A percentile compares a stretch with the other conserved stretches of the same genome.
Conservation (phyloP, 1,140 invertebrate species). For the Ceratosolen solmsi region DNA sequence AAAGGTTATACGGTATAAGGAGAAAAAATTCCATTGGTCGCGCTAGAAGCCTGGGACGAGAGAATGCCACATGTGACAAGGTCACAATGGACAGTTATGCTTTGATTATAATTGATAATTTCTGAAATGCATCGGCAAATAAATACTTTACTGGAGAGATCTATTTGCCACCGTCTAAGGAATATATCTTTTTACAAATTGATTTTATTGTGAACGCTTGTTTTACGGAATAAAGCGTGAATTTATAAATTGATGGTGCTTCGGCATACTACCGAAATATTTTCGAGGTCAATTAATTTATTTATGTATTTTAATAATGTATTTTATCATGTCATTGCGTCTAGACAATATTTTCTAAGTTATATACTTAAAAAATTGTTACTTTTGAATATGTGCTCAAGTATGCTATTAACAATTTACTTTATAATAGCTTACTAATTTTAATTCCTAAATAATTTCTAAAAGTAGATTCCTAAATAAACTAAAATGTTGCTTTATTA, state of each 20-base stretch:
- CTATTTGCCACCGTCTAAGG: conserved; percentile 12
- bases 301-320: conserved; percentile 1
- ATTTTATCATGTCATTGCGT: background rate
- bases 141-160: background rate
- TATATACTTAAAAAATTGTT: background rate
- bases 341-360: background rate
- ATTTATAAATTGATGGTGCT: background rate
- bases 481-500: background rate
- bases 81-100: conserved; percentile 7
- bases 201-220: background rate
- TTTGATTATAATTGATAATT: conserved; percentile 40
- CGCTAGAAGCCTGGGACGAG: background rate
- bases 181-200: conserved; percentile 10
- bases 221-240: conserved; percentile 3
- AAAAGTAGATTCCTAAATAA: no score
- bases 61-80: conserved; percentile 12
- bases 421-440: no score
- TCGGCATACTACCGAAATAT: background rate
- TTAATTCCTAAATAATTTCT: no score
- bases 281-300: background rate
- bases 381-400: background rate
- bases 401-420: background rate
- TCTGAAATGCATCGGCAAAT: background rate
- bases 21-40: background rate
- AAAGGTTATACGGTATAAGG: no score